Conservation (phyloP, 2,797 vertebrate genomes). For the Heterohyrax brucei region DNA sequence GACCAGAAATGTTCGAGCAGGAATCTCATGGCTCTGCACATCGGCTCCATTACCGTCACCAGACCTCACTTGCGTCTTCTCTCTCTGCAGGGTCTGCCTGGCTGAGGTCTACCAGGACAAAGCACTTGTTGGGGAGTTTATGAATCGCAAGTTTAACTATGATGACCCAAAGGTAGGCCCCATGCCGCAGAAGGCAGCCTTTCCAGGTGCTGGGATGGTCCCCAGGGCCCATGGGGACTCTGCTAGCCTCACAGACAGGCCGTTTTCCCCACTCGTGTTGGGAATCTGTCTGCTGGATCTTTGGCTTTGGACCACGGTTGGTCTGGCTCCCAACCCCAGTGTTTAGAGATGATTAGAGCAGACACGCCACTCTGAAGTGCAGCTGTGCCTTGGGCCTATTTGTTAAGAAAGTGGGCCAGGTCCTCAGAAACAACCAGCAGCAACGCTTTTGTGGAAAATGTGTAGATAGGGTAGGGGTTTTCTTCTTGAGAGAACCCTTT, state of each 20-base stretch:
- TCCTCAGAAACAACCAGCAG: not conserved
- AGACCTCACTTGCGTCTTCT: not conserved
- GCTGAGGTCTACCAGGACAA: constrained; percentile 98
- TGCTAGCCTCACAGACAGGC: not conserved
- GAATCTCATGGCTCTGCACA: not conserved
- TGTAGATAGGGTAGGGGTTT: not conserved
- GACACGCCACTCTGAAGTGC: not conserved
- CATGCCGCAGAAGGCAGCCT: accelerated
- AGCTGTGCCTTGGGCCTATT: not conserved
- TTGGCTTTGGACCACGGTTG: not conserved
- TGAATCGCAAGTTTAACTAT: constrained; percentile 93
- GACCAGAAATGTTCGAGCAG: too few species aligned
- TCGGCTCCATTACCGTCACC: accelerated
- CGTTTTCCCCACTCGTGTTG: accelerated
- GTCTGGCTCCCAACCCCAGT: not conserved
- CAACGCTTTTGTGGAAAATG: not conserved
- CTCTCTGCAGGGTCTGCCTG: constrained; percentile 94
- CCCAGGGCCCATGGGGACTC: not conserved
- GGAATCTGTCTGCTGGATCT: not conserved
- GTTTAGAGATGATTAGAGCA: not conserved
- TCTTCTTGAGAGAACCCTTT: not conserved
- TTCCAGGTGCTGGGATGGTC: not conserved
- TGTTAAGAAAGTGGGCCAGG: constrained; percentile 15
- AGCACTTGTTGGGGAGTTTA: constrained; percentile 92
- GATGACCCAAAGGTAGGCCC: constrained; percentile 93